Evolutionary conservation across 2,113 vertebrate species (phyloP).

Genomic region (Edolisoma coerulescens): DNA sequence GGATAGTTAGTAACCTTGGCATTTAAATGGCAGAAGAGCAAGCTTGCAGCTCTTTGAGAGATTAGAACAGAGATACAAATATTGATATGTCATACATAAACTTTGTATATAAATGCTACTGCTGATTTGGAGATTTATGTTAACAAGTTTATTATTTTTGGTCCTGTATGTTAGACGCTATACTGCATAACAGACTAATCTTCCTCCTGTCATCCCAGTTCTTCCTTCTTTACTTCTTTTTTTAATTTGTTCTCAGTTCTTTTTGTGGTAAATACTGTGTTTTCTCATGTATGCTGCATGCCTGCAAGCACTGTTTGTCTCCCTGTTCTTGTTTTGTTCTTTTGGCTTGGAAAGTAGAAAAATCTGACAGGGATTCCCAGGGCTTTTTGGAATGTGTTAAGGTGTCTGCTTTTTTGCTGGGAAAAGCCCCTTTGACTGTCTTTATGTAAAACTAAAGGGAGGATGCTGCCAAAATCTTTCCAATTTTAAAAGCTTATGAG

Average conservation of each 20-base stretch:
- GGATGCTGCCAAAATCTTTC: background rate
- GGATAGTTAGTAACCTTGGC: background rate
- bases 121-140: background rate
- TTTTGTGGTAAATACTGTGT: background rate
- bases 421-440: background rate
- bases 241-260: background rate
- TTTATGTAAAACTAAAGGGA: background rate
- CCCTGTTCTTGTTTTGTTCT: background rate
- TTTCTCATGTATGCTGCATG: fast-evolving
- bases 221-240: background rate
- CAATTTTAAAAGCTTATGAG: background rate
- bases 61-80: background rate
- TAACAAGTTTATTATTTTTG: background rate
- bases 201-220: background rate
- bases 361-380: background rate
- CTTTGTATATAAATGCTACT: background rate
- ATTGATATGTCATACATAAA: background rate
- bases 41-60: background rate
- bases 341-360: background rate
- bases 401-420: background rate
- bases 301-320: background rate
- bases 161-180: background rate
- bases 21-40: background rate
- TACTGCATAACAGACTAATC: background rate
- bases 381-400: background rate